A percentile compares a stretch with the other conserved stretches of the same genome.
These are phyloP conservation scores for Epicampocera succincta DNA, from an alignment of 2,888 invertebrate genomes.

Conservation along the genomic window DNA sequence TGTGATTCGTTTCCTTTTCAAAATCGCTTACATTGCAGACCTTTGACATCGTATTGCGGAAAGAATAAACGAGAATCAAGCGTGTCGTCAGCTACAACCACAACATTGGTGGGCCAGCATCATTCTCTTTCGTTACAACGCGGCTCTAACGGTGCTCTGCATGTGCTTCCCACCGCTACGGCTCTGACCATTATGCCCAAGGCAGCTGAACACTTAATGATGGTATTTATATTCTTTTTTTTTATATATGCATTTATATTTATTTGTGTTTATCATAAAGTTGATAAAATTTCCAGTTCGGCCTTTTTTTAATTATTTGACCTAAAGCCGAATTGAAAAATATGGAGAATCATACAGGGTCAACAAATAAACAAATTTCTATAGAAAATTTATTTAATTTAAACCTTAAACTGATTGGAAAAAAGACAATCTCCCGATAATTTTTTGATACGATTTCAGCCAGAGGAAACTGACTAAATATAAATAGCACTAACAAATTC, in stretches of 20 bases:
- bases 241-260: constrained; percentile 13
- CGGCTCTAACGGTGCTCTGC: constrained; percentile 80
- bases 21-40: constrained; percentile 82
- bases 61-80: constrained; percentile 88
- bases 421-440: neutral
- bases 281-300: too few species aligned
- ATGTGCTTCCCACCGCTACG: constrained; percentile 76
- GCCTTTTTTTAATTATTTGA: too few species aligned
- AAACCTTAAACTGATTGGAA: neutral
- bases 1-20: neutral
- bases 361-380: too few species aligned
- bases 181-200: constrained; percentile 76
- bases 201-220: constrained; percentile 81
- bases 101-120: constrained; percentile 85
- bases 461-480: neutral
- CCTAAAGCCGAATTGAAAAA: too few species aligned
- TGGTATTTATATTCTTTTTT: constrained; percentile 73
- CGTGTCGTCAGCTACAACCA: constrained; percentile 90
- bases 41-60: constrained; percentile 85
- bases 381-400: too few species aligned
- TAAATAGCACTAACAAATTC: neutral
- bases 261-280: constrained; percentile 5
- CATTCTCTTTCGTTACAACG: constrained; percentile 78
- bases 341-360: too few species aligned
- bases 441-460: neutral